Conservation (phyloP, 2,113 vertebrate species). For the Camelus dromedarius region DNA sequence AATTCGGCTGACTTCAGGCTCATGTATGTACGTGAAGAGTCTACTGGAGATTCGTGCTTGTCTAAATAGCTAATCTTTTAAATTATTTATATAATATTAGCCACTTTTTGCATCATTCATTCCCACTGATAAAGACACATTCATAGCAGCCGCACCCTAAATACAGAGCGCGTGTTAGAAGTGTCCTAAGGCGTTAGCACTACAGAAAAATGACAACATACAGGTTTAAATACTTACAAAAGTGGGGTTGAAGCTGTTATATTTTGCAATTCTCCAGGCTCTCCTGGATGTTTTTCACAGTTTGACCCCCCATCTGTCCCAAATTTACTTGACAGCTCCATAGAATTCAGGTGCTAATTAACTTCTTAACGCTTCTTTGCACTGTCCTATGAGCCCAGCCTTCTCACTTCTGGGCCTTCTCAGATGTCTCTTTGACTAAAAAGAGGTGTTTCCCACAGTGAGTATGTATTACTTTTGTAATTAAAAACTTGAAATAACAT, state of each 20-base stretch:
- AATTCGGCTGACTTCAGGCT: neutral
- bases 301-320: neutral
- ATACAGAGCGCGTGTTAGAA: constrained; percentile 38
- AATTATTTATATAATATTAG: neutral
- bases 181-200: neutral
- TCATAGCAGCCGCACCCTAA: neutral
- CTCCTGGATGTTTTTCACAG: neutral
- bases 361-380: constrained; percentile 64
- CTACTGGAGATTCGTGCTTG: neutral
- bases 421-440: constrained; percentile 60
- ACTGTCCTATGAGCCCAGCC: constrained; percentile 31
- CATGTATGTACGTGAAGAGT: neutral
- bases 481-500: constrained; percentile 69
- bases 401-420: constrained; percentile 32
- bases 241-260: constrained; percentile 10
- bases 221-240: neutral
- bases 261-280: neutral
- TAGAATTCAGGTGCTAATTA: constrained; percentile 78
- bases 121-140: neutral
- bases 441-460: constrained; percentile 23
- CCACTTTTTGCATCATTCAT: neutral
- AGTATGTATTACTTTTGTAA: constrained; percentile 67
- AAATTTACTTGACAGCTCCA: constrained; percentile 58
- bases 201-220: constrained; percentile 12
- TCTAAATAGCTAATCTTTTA: constrained; percentile 21